Evolutionary conservation across 2,888 invertebrate species (phyloP).

Genomic region (Sisyra terminalis): DNA sequence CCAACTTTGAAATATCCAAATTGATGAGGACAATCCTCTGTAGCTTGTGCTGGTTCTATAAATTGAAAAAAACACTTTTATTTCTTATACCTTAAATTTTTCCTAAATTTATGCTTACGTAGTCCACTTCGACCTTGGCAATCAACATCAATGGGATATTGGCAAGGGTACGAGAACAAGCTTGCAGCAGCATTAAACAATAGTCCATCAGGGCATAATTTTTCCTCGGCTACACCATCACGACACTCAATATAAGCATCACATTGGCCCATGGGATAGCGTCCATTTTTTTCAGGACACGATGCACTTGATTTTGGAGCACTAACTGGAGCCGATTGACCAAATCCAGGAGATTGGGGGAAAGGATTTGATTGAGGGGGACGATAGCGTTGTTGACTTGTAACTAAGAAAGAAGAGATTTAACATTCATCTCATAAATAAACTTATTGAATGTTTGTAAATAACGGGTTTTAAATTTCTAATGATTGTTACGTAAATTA

Average conservation of each 20-base stretch:
- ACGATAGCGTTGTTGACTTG: too few species aligned
- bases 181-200: conserved; percentile 56
- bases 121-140: conserved; percentile 52
- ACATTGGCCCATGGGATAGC: conserved; percentile 51
- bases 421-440: too few species aligned
- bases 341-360: too few species aligned
- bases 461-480: too few species aligned
- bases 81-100: background rate
- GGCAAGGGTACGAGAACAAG: conserved; percentile 56
- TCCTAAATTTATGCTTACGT: conserved; percentile 34
- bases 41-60: conserved; percentile 52
- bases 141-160: conserved; percentile 68
- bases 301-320: background rate
- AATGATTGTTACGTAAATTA: too few species aligned
- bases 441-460: too few species aligned
- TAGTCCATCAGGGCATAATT: conserved; percentile 67
- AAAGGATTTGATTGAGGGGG: too few species aligned
- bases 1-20: conserved; percentile 67
- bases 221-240: conserved; percentile 59
- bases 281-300: conserved; percentile 54
- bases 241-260: conserved; percentile 42
- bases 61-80: conserved; percentile 3
- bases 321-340: too few species aligned
- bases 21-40: conserved; percentile 67
- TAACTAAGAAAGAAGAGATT: too few species aligned